Evolutionary conservation across 2,113 vertebrate species (phyloP), one percentile per base, ranked within the genome.

Genomic region (Tragelaphus imberbis): DNA sequence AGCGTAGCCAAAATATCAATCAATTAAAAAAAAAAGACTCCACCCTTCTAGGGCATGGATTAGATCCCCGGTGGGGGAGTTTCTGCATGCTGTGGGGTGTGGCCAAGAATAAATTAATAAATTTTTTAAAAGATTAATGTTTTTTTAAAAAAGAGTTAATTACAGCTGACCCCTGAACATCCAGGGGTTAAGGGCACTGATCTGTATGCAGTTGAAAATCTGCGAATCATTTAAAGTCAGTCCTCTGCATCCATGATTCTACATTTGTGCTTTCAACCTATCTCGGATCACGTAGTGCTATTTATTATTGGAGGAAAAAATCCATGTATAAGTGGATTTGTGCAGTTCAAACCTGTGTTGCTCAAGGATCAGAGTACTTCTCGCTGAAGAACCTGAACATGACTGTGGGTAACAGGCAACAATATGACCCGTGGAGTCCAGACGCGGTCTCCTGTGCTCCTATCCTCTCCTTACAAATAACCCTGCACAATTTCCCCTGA

Each of bases 401-500:
- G 40, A 75, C 58, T 30, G 44, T 2, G 19, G 25, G 28, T 6
- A 65, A 56, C 1, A 36, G 36, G 80, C 27, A 51, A 40, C 10
- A 44, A 9, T 6, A 21, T 51, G 27, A 47, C 36, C 68, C 44
- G 25, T 15, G 55, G 19, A 30, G 3, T 59, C 58, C 28, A 55
- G 59, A 12, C 2, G 1, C 1, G 0, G 19, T 10, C 53, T 51
- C 3, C 10, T 61, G 36, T 28, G 5, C 5, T 71, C 25, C 65
- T 91, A 75, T 92, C 92, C 86, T n/a, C 27, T 79, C 16, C 19
- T 3, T 1, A 49, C 36, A 95, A 85, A 93, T 55, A 89, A 85
- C 6, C 47, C 6, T 3, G 30, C 1, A 4, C 40, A 44, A 23
- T 88, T 91, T 95, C 77, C 80, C 91, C 94, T 17, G 27, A 77